These are phyloP conservation scores for Tachina grossa DNA, from an alignment of 2,888 invertebrate species.

Conservation along the genomic window DNA sequence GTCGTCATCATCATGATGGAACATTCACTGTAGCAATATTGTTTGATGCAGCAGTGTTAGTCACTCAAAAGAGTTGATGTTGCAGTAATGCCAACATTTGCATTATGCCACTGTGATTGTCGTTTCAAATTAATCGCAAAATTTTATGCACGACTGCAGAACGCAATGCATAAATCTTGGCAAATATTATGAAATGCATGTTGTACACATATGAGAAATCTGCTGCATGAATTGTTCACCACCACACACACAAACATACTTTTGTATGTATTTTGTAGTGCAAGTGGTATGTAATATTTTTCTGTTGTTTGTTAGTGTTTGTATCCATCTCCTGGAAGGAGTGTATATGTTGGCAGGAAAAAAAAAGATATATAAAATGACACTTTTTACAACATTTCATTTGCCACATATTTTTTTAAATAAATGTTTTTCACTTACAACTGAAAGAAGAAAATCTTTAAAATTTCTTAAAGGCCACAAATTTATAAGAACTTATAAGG, in stretches of 20 bases:
- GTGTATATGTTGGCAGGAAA: conserved; percentile 6
- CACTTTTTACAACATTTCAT: conserved; percentile 58
- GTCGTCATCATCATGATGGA: neutral
- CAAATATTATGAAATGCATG: conserved; percentile 66
- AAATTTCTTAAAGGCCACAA: conserved; percentile 35
- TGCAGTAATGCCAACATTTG: conserved; percentile 45
- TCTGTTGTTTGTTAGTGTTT: neutral
- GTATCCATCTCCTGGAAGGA: neutral
- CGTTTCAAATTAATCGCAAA: conserved; percentile 71
- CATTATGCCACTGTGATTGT: conserved; percentile 65
- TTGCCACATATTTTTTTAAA: conserved; percentile 38
- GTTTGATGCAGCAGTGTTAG: conserved; percentile 16
- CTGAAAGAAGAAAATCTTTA: neutral
- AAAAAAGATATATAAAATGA: conserved; percentile 47
- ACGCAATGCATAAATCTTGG: conserved; percentile 70
- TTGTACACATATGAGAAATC: conserved; percentile 19
- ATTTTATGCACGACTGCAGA: conserved; percentile 72
- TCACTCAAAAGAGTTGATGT: conserved; percentile 46
- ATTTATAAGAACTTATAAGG: conserved; percentile 48
- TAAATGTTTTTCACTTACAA: conserved; percentile 34
- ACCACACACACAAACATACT: neutral
- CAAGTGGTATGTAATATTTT: conserved; percentile 3
- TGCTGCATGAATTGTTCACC: conserved; percentile 46
- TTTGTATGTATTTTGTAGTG: neutral
- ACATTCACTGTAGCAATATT: conserved; percentile 27